Conservation (phyloP, 2,113 vertebrate species). For the Prunella fulvescens region DNA sequence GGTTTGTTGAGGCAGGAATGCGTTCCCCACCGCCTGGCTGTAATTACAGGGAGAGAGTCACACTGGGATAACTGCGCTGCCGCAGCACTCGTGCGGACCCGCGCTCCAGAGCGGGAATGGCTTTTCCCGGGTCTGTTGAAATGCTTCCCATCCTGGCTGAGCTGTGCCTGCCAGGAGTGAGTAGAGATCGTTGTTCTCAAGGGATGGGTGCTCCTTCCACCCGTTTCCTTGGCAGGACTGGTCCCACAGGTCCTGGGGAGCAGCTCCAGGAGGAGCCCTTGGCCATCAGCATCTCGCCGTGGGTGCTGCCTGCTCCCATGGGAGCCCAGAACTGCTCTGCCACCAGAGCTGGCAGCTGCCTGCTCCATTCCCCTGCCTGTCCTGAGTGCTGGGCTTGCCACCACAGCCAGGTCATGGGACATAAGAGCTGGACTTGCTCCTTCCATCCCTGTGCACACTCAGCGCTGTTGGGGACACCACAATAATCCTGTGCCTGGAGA, state of each 20-base stretch:
- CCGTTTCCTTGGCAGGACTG: rapidly evolving
- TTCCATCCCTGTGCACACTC: rapidly evolving
- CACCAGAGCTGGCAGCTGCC: neutral
- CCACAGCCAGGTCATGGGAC: rapidly evolving
- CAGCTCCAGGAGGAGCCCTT: neutral
- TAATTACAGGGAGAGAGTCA: neutral
- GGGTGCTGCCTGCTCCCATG: rapidly evolving
- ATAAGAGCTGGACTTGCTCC: neutral
- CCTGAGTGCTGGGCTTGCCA: neutral
- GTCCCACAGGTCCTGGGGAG: neutral
- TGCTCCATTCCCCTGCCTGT: neutral
- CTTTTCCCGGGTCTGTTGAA: neutral
- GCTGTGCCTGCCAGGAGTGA: neutral
- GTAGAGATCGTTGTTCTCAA: rapidly evolving
- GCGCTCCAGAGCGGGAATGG: neutral
- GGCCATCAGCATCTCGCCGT: neutral
- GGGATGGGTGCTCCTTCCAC: neutral
- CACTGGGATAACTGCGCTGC: neutral
- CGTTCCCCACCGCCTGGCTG: neutral
- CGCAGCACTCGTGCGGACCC: rapidly evolving
- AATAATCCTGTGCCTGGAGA: neutral
- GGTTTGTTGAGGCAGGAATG: neutral
- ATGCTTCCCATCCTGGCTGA: neutral
- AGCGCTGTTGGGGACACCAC: rapidly evolving
- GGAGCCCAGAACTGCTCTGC: neutral